Conservation (phyloP, 2,113 vertebrate genomes). For the Geococcyx californianus region DNA sequence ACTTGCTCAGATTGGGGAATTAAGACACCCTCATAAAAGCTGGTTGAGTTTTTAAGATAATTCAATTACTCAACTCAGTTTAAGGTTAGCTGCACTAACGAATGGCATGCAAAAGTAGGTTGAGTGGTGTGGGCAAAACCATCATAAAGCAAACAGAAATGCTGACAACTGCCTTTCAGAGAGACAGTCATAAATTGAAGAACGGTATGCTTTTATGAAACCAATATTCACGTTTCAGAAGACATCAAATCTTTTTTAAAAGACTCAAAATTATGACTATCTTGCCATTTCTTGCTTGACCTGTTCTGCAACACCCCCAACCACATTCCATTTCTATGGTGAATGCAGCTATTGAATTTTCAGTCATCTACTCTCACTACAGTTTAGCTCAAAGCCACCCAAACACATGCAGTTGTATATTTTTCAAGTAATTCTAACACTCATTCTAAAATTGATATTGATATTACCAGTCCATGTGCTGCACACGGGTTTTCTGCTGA, state of each 20-base stretch:
- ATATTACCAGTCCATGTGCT: slow-evolving; percentile 54
- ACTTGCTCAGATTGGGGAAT: neutral
- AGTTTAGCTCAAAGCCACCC: neutral
- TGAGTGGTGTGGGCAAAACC: neutral
- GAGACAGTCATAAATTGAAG: neutral
- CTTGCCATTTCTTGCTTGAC: neutral
- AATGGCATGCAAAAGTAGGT: neutral
- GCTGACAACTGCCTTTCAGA: neutral
- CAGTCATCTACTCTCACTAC: neutral
- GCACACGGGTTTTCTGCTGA: slow-evolving; percentile 63
- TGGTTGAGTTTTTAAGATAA: neutral
- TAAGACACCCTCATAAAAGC: neutral
- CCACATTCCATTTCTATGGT: neutral
- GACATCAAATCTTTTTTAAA: neutral
- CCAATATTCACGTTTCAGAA: neutral
- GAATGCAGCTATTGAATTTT: neutral
- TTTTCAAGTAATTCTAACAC: neutral
- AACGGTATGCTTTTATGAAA: neutral
- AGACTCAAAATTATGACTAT: neutral
- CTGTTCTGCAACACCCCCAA: neutral
- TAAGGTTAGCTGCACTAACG: neutral
- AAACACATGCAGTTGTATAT: neutral
- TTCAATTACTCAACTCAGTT: neutral
- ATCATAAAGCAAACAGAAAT: neutral
- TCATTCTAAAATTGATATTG: neutral